phyloP scores from a whole-genome alignment of 2,888 invertebrate species.

The Eustalomyia histrio region DNA sequence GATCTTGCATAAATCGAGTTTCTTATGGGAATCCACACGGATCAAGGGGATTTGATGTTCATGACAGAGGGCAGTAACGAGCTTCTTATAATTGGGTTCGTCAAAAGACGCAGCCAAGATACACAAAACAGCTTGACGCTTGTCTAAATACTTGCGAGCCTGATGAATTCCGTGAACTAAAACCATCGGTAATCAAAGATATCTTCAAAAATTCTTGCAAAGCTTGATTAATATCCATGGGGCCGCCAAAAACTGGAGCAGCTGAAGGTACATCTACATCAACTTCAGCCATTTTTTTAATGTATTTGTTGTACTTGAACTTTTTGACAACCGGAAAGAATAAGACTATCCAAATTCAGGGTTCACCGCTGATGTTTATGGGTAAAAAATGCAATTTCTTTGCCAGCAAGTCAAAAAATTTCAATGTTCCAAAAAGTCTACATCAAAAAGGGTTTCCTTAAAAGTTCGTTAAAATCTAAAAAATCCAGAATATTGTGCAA shows the following conservation, averaged over 20 bases:
- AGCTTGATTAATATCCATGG: conserved; percentile 97
- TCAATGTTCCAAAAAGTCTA: too few relatives aligned
- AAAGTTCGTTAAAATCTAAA: too few relatives aligned
- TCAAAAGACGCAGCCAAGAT: conserved; percentile 99
- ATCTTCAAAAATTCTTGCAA: conserved; percentile 98
- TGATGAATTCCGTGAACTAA: conserved; percentile 98
- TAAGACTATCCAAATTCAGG: too few relatives aligned
- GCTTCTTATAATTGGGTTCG: conserved; percentile 97
- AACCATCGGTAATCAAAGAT: conserved; percentile 95
- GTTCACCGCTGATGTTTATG: too few relatives aligned
- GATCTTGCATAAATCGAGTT: conserved; percentile 98
- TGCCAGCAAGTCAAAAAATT: too few relatives aligned
- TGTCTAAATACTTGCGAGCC: conserved; percentile 98
- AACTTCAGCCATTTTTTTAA: conserved; percentile 88
- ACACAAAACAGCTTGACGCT: conserved; percentile 97
- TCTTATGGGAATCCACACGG: conserved; percentile 98
- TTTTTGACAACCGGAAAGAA: conserved; percentile 80
- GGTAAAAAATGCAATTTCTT: too few relatives aligned
- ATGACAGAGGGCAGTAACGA: conserved; percentile 98
- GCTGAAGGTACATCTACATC: conserved; percentile 88
- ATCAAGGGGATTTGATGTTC: conserved; percentile 99
- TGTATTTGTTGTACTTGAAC: conserved; percentile 74
- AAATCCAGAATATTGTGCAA: too few relatives aligned
- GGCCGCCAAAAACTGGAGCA: conserved; percentile 84
- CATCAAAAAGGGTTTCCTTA: too few relatives aligned